Percentiles rank a stretch among this genome's conserved stretches.
Evolutionary conservation across 2,888 invertebrate genomes (phyloP).

Genomic region (Tiphia femorata): DNA sequence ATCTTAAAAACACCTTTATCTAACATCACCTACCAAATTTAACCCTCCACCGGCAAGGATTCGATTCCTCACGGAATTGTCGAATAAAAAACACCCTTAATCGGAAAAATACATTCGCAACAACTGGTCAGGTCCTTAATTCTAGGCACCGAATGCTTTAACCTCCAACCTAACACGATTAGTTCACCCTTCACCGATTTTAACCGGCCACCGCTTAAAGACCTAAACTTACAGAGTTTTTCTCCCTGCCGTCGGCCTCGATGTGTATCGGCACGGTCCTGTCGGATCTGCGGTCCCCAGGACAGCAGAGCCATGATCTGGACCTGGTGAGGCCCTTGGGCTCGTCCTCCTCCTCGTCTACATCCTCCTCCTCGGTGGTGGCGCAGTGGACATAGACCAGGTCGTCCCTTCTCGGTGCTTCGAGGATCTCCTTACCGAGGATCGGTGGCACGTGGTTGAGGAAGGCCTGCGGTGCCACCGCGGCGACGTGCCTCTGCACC

Average conservation of each 20-base stretch:
- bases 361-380: slow-evolving; percentile 48
- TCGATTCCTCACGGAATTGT: neutral
- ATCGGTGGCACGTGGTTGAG: slow-evolving; percentile 25
- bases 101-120: too few relatives aligned
- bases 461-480: slow-evolving; percentile 24
- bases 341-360: slow-evolving; percentile 43
- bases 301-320: slow-evolving; percentile 71
- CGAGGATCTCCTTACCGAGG: slow-evolving; percentile 43
- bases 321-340: slow-evolving; percentile 49
- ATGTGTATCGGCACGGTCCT: slow-evolving; percentile 50
- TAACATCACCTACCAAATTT: too few relatives aligned
- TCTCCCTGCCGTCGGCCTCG: slow-evolving; percentile 37
- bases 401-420: slow-evolving; percentile 42
- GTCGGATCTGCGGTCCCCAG: slow-evolving; percentile 56
- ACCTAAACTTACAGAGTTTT: slow-evolving; percentile 40
- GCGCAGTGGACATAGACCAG: slow-evolving; percentile 53
- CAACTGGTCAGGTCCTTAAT: too few relatives aligned
- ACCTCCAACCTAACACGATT: too few relatives aligned
- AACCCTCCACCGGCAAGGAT: too few relatives aligned
- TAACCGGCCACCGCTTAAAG: too few relatives aligned
- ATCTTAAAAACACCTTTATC: too few relatives aligned
- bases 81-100: too few relatives aligned
- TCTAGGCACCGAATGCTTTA: too few relatives aligned
- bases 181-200: too few relatives aligned
- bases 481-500: slow-evolving; percentile 20